Conservation (phyloP, 2,797 vertebrate species). For the Furcifer pardalis region DNA sequence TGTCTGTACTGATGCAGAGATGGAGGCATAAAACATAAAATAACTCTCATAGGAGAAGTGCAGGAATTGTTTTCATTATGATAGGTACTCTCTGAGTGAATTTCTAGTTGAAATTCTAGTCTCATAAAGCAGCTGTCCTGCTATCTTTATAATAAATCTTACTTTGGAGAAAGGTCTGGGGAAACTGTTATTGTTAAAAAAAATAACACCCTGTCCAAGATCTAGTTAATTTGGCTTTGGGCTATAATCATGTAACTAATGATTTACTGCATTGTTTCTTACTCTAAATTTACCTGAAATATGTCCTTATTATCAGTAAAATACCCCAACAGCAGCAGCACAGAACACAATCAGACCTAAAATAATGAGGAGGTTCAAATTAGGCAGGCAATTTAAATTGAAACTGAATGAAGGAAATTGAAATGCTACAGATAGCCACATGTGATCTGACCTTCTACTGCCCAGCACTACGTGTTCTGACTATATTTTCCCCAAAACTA, state of each 20-base stretch:
- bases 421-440: slow-evolving; percentile 33
- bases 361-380: slow-evolving; percentile 47
- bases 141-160: slow-evolving; percentile 48
- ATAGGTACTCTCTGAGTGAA: slow-evolving; percentile 48
- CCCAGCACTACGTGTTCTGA: not conserved
- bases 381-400: slow-evolving; percentile 48
- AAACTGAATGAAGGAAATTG: slow-evolving; percentile 41
- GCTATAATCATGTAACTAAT: slow-evolving; percentile 36
- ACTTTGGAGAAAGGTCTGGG: slow-evolving; percentile 37
- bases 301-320: slow-evolving; percentile 42
- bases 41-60: not conserved
- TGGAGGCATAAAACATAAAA: not conserved
- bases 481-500: slow-evolving; percentile 45
- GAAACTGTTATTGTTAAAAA: slow-evolving; percentile 31
- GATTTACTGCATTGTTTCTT: slow-evolving; percentile 40
- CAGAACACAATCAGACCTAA: slow-evolving; percentile 28
- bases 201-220: slow-evolving; percentile 33
- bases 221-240: slow-evolving; percentile 53
- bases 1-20: not conserved
- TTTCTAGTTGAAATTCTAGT: slow-evolving; percentile 55
- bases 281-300: slow-evolving; percentile 47
- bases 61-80: slow-evolving; percentile 9
- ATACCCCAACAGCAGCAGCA: slow-evolving; percentile 19
- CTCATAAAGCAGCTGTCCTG: slow-evolving; percentile 42
- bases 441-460: not conserved